Conservation (phyloP, 2,888 invertebrate genomes). For the Andrena praecox region DNA sequence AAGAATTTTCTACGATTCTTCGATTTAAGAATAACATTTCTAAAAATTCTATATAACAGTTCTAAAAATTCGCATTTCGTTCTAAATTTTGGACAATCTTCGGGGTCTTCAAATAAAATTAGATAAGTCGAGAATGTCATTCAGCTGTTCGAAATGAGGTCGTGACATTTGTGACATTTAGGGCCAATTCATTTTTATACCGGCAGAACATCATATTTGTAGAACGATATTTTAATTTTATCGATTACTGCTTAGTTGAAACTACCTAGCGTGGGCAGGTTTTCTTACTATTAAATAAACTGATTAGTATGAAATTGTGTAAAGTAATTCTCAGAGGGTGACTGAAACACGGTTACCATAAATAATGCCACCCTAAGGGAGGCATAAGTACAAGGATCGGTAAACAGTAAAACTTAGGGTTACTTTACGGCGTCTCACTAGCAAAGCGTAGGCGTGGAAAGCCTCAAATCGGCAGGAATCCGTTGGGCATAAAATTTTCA, state of each 20-base stretch:
- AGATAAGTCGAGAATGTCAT: background rate
- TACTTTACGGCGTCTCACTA: constrained; percentile 30
- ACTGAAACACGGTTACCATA: background rate
- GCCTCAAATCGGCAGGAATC: constrained; percentile 5
- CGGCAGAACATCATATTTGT: background rate
- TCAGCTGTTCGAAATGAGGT: background rate
- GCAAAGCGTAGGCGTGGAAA: constrained; percentile 19
- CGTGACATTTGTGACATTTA: background rate
- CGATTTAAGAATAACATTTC: too few relatives aligned
- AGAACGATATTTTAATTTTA: background rate
- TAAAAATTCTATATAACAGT: too few relatives aligned
- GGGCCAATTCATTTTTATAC: background rate
- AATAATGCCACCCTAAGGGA: background rate
- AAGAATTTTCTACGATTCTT: too few relatives aligned
- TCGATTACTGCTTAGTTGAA: background rate
- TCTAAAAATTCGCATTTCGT: background rate
- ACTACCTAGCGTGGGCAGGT: background rate
- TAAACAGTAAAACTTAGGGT: background rate
- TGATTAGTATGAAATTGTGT: background rate
- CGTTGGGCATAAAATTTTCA: constrained; percentile 38
- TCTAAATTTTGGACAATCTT: background rate
- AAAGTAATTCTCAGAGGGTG: background rate
- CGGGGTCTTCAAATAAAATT: background rate
- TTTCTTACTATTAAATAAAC: background rate
- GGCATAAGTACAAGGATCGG: background rate